Conservation (phyloP, 2,797 vertebrate genomes). For the Poeciliopsis gracilis region DNA sequence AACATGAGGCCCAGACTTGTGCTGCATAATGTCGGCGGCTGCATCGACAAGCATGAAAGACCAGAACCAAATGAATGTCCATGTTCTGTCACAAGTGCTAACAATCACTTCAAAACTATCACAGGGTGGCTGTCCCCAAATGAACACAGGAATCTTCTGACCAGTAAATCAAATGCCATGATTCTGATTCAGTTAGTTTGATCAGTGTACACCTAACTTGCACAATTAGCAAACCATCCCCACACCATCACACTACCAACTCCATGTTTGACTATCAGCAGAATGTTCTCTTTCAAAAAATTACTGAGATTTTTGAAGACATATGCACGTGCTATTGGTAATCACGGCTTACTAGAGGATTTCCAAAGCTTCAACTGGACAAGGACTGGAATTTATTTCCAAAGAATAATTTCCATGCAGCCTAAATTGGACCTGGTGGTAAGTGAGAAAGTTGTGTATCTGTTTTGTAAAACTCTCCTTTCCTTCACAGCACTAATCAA, state of each 20-base stretch:
- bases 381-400: too few relatives aligned
- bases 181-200: background rate
- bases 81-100: background rate
- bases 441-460: too few relatives aligned
- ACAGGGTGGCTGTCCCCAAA: background rate
- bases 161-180: background rate
- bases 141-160: background rate
- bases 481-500: too few relatives aligned
- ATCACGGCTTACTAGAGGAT: too few relatives aligned
- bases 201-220: background rate
- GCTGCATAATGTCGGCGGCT: background rate
- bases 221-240: background rate
- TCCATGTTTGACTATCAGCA: background rate
- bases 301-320: too few relatives aligned
- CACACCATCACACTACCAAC: background rate
- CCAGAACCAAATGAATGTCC: background rate
- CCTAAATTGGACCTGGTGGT: too few relatives aligned
- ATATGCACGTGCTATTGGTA: too few relatives aligned
- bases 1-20: slow-evolving; percentile 18
- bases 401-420: too few relatives aligned
- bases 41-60: background rate
- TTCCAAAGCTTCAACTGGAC: too few relatives aligned
- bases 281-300: background rate
- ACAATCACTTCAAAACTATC: background rate
- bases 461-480: too few relatives aligned